Percentiles rank a stretch among this genome's conserved stretches.
These are phyloP conservation scores for Drosophila azteca DNA, from an alignment of 1,140 invertebrate genomes.

Conservation along the genomic window DNA sequence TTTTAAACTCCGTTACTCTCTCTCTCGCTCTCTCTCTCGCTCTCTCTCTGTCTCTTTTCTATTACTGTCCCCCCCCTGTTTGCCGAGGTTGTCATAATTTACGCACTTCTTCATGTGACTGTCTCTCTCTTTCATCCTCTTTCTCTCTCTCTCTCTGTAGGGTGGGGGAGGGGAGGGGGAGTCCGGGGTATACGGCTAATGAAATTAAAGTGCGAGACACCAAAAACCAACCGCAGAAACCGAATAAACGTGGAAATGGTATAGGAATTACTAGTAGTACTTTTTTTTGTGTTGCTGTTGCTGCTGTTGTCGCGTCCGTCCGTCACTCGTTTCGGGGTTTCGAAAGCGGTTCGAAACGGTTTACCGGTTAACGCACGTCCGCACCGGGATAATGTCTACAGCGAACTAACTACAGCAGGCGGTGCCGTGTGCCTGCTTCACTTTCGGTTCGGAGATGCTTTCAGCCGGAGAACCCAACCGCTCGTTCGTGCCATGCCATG, in stretches of 20 bases:
- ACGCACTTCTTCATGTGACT: slow-evolving; percentile 70
- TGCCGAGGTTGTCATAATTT: slow-evolving; percentile 69
- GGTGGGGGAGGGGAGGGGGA: slow-evolving; percentile 9
- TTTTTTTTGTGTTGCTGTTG: no score
- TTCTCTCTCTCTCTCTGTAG: slow-evolving; percentile 8
- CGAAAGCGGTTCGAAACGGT: slow-evolving; percentile 28
- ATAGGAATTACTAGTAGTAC: slow-evolving; percentile 24
- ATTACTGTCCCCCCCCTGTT: not conserved
- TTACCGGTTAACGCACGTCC: slow-evolving; percentile 64
- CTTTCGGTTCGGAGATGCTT: slow-evolving; percentile 21
- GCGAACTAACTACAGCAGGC: slow-evolving; percentile 55
- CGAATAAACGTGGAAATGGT: slow-evolving; percentile 36
- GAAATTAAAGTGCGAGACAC: slow-evolving; percentile 56
- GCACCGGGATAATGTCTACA: slow-evolving; percentile 79
- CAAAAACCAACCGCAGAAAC: slow-evolving; percentile 40
- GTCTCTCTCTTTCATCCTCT: slow-evolving; percentile 30
- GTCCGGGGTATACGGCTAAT: slow-evolving; percentile 49
- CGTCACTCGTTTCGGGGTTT: not conserved
- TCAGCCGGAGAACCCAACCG: slow-evolving; percentile 10
- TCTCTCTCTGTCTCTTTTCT: not conserved
- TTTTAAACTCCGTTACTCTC: slow-evolving; percentile 40
- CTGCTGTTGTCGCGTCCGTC: not conserved
- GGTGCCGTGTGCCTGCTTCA: slow-evolving; percentile 38
- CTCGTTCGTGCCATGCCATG: not conserved
- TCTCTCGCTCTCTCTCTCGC: not conserved